Conservation (phyloP, 2,113 vertebrate species). For the Plotosus lineatus region DNA sequence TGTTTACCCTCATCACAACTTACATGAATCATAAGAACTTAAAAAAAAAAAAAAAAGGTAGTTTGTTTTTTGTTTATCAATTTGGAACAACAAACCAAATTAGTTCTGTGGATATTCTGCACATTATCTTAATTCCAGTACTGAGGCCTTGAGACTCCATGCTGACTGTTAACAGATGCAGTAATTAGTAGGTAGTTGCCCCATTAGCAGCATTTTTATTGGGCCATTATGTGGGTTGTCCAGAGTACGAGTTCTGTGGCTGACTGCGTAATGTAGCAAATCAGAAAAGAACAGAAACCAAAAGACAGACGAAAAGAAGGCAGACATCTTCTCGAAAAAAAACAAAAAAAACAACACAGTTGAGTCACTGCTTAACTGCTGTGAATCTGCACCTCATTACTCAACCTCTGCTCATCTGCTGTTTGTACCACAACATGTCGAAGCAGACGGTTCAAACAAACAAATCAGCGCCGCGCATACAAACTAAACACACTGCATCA, state of each 20-base stretch:
- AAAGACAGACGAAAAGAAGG: not conserved
- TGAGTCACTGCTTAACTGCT: not conserved
- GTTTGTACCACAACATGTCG: not conserved
- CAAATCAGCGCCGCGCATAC: not conserved
- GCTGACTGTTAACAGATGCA: not conserved
- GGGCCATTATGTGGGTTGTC: not conserved
- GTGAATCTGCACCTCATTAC: not conserved
- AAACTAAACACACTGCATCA: not conserved
- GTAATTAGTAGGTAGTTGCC: not conserved
- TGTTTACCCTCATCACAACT: not conserved
- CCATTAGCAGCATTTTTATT: not conserved
- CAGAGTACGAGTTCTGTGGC: not conserved
- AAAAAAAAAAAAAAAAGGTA: not conserved
- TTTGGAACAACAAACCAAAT: not conserved
- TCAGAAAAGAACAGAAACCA: not conserved
- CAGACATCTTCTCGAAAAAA: not conserved
- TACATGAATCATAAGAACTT: not conserved
- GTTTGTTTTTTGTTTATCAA: not conserved
- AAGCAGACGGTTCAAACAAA: not conserved
- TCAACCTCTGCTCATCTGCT: not conserved
- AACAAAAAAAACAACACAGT: not conserved
- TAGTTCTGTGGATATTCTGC: not conserved
- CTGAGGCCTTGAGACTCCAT: not conserved
- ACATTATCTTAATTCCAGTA: not conserved
- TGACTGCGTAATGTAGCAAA: not conserved